Percentiles rank a stretch among this genome's conserved stretches.
phyloP scores from a whole-genome alignment of 1,140 invertebrate species.

The Achroia grisella region DNA sequence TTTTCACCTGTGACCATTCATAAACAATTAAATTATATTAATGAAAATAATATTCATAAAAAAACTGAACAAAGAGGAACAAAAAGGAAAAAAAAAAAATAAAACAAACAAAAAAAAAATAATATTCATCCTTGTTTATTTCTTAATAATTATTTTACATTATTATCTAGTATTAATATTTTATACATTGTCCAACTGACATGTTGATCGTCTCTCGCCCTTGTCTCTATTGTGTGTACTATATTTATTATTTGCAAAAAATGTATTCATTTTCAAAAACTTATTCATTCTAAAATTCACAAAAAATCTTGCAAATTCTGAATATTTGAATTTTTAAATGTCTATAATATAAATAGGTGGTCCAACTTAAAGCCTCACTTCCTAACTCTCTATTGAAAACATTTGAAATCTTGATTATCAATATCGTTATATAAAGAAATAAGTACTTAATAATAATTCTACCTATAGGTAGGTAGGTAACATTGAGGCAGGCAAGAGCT shows the following conservation, averaged over 20 bases:
- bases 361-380: slow-evolving; percentile 41
- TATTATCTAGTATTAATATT: slow-evolving; percentile 53
- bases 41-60: slow-evolving; percentile 18
- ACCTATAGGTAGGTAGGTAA: slow-evolving; percentile 37
- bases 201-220: slow-evolving; percentile 46
- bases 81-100: slow-evolving; percentile 46
- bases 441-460: slow-evolving; percentile 28
- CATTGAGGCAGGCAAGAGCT: slow-evolving; percentile 48
- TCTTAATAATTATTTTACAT: slow-evolving; percentile 67
- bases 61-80: slow-evolving; percentile 4
- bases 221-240: slow-evolving; percentile 42
- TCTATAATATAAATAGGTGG: slow-evolving; percentile 25
- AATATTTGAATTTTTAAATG: slow-evolving; percentile 2
- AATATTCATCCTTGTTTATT: slow-evolving; percentile 71
- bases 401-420: neutral
- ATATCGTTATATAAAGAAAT: slow-evolving; percentile 16
- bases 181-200: slow-evolving; percentile 68
- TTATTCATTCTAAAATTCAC: neutral
- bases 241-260: slow-evolving; percentile 9
- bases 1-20: too few species aligned
- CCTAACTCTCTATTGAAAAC: slow-evolving; percentile 13
- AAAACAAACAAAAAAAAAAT: slow-evolving; percentile 63
- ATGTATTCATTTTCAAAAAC: neutral
- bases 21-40: slow-evolving; percentile 7
- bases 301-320: slow-evolving; percentile 1